phyloP scores from a whole-genome alignment of 2,113 vertebrate species.

The Ceuthmochares aereus region DNA sequence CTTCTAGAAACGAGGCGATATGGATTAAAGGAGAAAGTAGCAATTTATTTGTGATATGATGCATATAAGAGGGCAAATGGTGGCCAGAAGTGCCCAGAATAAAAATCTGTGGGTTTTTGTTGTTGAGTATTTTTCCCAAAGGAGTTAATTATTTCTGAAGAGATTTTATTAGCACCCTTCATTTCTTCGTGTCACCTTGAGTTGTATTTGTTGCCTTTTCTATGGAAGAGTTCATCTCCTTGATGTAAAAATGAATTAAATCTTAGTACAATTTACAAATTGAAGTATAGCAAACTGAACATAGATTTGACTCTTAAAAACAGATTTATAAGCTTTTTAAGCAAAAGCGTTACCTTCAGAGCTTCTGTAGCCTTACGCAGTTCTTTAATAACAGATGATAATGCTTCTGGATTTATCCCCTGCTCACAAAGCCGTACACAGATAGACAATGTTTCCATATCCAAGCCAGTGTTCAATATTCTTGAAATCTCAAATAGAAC shows the following conservation, averaged over 20 bases:
- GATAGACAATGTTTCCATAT: constrained; percentile 96
- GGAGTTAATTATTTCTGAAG: not conserved
- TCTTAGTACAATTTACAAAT: not conserved
- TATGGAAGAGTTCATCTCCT: not conserved
- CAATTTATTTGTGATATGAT: not conserved
- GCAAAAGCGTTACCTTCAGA: constrained; percentile 84
- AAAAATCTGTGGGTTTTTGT: not conserved
- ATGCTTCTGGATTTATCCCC: constrained; percentile 96
- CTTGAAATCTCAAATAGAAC: constrained; percentile 96
- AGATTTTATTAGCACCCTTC: not conserved
- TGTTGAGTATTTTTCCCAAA: not conserved
- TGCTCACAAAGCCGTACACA: constrained; percentile 98
- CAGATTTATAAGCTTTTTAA: not conserved
- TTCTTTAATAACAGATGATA: constrained; percentile 96
- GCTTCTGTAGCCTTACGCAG: constrained; percentile 92
- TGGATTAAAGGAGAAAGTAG: not conserved
- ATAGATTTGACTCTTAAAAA: not conserved
- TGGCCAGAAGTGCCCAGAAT: not conserved
- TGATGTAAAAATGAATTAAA: not conserved
- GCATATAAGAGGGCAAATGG: not conserved
- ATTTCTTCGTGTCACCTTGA: not conserved
- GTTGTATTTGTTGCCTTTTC: not conserved
- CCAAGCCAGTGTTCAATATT: constrained; percentile 95
- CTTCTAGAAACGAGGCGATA: not conserved
- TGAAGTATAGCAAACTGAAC: not conserved